Conservation (phyloP, 2,113 vertebrate genomes). For the Garra rufa region DNA sequence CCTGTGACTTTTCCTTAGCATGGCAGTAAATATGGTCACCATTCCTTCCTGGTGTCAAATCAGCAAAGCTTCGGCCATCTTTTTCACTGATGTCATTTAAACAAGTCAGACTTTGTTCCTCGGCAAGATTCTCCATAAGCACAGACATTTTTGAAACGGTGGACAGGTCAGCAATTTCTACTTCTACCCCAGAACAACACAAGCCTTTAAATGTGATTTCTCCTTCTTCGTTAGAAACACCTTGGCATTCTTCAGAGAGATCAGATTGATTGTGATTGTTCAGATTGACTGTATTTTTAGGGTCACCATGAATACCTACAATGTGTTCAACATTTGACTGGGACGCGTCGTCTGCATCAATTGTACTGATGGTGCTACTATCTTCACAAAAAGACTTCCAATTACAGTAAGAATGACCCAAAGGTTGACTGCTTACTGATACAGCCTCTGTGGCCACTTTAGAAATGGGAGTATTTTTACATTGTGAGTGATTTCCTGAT, state of each 20-base stretch:
- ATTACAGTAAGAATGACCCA: slow-evolving; percentile 36
- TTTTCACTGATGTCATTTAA: background rate
- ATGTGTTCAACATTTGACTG: background rate
- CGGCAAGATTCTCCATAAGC: slow-evolving; percentile 1
- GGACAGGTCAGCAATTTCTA: slow-evolving; percentile 38
- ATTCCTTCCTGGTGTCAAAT: background rate
- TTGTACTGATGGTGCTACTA: background rate
- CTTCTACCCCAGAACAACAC: slow-evolving; percentile 35
- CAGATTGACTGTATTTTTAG: background rate
- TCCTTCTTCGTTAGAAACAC: background rate
- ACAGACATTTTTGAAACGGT: slow-evolving; percentile 19
- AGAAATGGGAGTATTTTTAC: background rate
- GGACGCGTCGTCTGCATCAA: background rate
- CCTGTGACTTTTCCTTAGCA: background rate
- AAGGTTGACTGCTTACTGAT: background rate
- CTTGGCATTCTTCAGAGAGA: background rate
- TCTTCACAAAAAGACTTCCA: slow-evolving; percentile 6
- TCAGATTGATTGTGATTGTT: background rate
- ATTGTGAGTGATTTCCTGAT: background rate
- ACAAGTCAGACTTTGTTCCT: too few species aligned
- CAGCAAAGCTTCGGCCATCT: background rate
- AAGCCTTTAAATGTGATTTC: slow-evolving; percentile 50
- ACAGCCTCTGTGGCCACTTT: background rate
- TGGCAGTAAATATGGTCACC: slow-evolving; percentile 34
- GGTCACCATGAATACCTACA: background rate